Evolutionary conservation across 2,113 vertebrate genomes (phyloP).

Genomic region (Ptyas mucosa): DNA sequence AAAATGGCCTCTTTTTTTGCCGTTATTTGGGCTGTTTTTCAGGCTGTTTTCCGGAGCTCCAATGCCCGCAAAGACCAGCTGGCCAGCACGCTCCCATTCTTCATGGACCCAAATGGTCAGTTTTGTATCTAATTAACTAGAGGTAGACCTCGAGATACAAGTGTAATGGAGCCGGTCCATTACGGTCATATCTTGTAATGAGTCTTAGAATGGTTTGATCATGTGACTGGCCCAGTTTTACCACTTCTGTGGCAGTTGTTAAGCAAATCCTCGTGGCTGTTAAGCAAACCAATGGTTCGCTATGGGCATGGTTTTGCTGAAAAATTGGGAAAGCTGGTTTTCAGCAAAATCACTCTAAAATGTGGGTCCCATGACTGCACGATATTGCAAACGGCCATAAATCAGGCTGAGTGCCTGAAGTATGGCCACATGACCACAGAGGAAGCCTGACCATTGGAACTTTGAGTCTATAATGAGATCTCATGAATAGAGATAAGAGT

Average conservation of each 20-base stretch:
- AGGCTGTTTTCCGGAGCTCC: too few relatives aligned
- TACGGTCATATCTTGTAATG: not conserved
- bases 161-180: not conserved
- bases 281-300: not conserved
- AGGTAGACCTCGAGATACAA: not conserved
- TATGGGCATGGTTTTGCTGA: not conserved
- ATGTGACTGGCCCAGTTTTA: not conserved
- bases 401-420: not conserved
- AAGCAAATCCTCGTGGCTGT: not conserved
- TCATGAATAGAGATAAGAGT: not conserved
- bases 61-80: too few relatives aligned
- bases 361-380: too few relatives aligned
- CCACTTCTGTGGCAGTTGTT: not conserved
- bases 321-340: not conserved
- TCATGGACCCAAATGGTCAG: not conserved
- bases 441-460: not conserved
- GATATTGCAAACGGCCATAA: not conserved
- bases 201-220: not conserved
- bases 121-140: not conserved
- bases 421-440: not conserved
- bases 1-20: too few relatives aligned
- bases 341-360: not conserved
- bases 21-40: too few relatives aligned
- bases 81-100: not conserved
- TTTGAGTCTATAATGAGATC: not conserved